Conservation (phyloP, 2,113 vertebrate species). For the Oriolus oriolus region DNA sequence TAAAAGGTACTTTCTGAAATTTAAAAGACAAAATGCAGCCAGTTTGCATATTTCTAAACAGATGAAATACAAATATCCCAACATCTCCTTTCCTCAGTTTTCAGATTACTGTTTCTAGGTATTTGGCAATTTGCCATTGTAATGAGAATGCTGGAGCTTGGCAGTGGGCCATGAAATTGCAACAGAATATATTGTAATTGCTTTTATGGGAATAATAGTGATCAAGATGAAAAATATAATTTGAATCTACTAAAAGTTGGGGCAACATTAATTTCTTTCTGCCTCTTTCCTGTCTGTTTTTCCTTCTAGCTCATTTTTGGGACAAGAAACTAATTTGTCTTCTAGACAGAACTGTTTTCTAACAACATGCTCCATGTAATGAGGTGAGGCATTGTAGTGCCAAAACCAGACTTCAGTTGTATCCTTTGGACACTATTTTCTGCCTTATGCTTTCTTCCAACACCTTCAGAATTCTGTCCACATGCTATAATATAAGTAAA, state of each 20-base stretch:
- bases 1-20: neutral
- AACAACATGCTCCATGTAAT: neutral
- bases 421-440: neutral
- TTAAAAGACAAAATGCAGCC: neutral
- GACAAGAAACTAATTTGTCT: conserved; percentile 22
- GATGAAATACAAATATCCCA: neutral
- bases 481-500: neutral
- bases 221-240: neutral
- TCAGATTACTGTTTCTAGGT: neutral
- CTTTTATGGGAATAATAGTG: neutral
- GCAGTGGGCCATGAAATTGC: neutral
- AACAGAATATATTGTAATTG: neutral
- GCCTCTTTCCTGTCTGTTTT: neutral
- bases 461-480: neutral
- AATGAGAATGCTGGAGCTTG: neutral
- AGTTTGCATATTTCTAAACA: neutral
- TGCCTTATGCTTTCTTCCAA: neutral
- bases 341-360: conserved; percentile 22
- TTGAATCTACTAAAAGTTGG: neutral
- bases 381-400: neutral
- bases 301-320: neutral
- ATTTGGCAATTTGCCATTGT: neutral
- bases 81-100: neutral
- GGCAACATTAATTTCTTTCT: neutral
- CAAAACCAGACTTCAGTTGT: neutral